Evolutionary conservation across 2,888 invertebrate genomes (phyloP), one percentile per base, ranked within the genome.

Genomic region (Monochamus alternatus): DNA sequence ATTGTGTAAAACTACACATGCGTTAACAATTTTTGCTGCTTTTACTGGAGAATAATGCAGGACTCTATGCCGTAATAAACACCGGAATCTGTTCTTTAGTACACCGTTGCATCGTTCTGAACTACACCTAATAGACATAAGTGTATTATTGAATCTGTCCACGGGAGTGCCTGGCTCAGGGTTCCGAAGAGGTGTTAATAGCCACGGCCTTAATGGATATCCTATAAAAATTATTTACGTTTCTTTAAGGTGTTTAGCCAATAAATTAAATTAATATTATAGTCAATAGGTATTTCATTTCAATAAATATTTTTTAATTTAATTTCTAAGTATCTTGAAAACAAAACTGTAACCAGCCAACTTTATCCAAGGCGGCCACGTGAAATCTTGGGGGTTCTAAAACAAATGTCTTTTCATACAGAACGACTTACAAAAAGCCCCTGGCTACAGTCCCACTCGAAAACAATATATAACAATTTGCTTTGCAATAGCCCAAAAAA

Each of bases 51-150:
- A 63, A 14, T 64, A 71, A 38, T 71, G 44, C 3, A 71, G 22
- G 0, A 51, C 47, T 62, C 52, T 14, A 31, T 71, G 55, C 22
- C 63, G 63, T n/a, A 71, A 38, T 52, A 71, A 38, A 14, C 71
- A 55, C 0, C 71, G 52, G 3, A 32, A 71, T 43, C 67, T 67
- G 9, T 30, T 51, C 38, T 71, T 63, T 32, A 1, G 10, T 3
- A 71, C 47, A 14, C 71, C 63, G 63, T 71, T 71, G 32, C 47
- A 47, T 32, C 71, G 51, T 59, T 71, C 71, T 52, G 63, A 52
- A 9, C 10, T 3, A 14, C n/a, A 63, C 8, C 43, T 63, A 5
- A 38, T 2, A n/a, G n/a, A 14, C 38, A 38, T n/a, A 8, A 63
- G 4, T 5, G 63, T n/a, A 14, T 5, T 3, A 43, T 63, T 12